These are phyloP conservation scores for Heliconius hermathena DNA, from an alignment of 1,140 invertebrate species.

Conservation along the genomic window DNA sequence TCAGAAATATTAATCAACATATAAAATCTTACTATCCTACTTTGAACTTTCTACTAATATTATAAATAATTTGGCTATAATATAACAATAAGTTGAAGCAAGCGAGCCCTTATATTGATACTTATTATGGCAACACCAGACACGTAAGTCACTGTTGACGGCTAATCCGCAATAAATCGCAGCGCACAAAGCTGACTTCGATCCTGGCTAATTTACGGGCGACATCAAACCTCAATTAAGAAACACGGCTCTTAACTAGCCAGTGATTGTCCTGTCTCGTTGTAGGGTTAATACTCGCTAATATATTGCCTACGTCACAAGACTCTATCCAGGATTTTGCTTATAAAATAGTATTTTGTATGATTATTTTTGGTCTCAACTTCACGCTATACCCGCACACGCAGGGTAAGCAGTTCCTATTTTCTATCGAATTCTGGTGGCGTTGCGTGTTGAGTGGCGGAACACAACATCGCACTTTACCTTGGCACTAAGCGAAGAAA, in stretches of 20 bases:
- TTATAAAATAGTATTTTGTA: not conserved
- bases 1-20: no score
- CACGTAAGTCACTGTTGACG: constrained; percentile 12
- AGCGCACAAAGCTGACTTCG: constrained; percentile 5
- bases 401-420: no score
- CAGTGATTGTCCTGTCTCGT: not conserved
- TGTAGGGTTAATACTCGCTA: not conserved
- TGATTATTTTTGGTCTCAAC: not conserved
- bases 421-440: no score
- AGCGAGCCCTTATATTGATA: not conserved
- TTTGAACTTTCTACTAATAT: no score
- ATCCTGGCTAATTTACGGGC: not conserved
- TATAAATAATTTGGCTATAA: no score
- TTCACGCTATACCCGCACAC: no score
- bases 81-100: no score
- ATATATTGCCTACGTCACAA: not conserved
- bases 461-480: no score
- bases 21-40: no score
- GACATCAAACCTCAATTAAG: constrained; percentile 13
- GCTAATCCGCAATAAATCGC: not conserved
- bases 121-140: not conserved
- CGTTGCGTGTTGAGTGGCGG: no score
- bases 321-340: not conserved
- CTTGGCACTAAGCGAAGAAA: no score
- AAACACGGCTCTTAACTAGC: constrained; percentile 5